These are phyloP conservation scores for Varecia variegata DNA, from an alignment of 2,797 vertebrate genomes.

Conservation along the genomic window DNA sequence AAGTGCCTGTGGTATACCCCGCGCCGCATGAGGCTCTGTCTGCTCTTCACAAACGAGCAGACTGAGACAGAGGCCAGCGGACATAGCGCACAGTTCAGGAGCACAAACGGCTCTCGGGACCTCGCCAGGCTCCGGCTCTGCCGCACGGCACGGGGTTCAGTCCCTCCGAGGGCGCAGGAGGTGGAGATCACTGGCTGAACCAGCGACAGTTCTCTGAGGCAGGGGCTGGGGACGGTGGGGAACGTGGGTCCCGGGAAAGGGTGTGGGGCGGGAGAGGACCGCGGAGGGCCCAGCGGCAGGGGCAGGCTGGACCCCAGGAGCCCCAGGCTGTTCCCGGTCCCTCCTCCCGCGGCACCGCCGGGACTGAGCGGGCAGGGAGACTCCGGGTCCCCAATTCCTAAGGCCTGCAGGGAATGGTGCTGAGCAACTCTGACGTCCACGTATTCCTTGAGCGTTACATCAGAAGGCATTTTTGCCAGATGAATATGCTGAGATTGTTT, in stretches of 20 bases:
- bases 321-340: accelerated
- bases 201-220: neutral
- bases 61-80: neutral
- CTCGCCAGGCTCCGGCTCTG: neutral
- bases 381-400: neutral
- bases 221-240: neutral
- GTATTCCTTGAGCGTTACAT: neutral
- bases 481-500: neutral
- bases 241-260: neutral
- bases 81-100: neutral
- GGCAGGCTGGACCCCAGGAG: neutral
- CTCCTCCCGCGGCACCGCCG: accelerated
- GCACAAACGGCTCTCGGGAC: neutral
- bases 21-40: accelerated
- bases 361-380: neutral
- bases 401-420: accelerated
- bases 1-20: accelerated
- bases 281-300: neutral
- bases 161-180: too few species aligned
- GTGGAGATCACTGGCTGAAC: neutral
- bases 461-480: neutral
- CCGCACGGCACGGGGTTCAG: neutral
- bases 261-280: accelerated
- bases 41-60: neutral
- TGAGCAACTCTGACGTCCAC: neutral